A percentile compares a stretch with the other conserved stretches of the same genome.
Evolutionary conservation across 2,113 vertebrate genomes (phyloP).

Genomic region (Corythoichthys haematopterus): DNA sequence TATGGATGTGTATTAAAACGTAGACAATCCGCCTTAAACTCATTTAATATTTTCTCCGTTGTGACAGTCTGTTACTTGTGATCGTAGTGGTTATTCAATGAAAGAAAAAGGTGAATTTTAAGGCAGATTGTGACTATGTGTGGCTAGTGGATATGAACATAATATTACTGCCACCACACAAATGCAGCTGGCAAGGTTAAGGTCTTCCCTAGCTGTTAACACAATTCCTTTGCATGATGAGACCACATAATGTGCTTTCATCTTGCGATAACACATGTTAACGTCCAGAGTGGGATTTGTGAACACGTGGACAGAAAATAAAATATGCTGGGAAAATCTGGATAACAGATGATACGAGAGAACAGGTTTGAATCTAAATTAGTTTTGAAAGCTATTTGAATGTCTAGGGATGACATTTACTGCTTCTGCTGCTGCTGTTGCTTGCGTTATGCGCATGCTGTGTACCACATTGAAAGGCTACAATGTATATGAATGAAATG

Average conservation of each 20-base stretch:
- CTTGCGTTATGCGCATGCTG: neutral
- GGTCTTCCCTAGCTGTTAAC: slow-evolving; percentile 11
- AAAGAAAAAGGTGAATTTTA: neutral
- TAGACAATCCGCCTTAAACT: neutral
- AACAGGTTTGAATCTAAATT: neutral
- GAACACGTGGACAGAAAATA: neutral
- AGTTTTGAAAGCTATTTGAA: neutral
- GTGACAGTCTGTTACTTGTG: neutral
- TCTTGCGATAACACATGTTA: neutral
- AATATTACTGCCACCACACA: neutral
- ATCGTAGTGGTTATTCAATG: neutral
- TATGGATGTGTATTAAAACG: slow-evolving; percentile 15
- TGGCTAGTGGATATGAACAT: slow-evolving; percentile 6
- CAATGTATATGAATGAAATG: neutral
- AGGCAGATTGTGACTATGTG: neutral
- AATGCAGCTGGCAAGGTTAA: neutral
- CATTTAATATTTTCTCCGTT: neutral
- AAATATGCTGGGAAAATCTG: neutral
- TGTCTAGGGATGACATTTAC: neutral
- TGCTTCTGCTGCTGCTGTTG: no score
- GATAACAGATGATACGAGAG: neutral
- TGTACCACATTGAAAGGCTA: neutral
- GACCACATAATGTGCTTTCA: neutral
- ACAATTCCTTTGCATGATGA: slow-evolving; percentile 15
- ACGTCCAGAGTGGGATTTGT: neutral